Base-by-base conservation (phyloP, 2,113 vertebrate genomes). In the human (Homo sapiens) region DNA sequence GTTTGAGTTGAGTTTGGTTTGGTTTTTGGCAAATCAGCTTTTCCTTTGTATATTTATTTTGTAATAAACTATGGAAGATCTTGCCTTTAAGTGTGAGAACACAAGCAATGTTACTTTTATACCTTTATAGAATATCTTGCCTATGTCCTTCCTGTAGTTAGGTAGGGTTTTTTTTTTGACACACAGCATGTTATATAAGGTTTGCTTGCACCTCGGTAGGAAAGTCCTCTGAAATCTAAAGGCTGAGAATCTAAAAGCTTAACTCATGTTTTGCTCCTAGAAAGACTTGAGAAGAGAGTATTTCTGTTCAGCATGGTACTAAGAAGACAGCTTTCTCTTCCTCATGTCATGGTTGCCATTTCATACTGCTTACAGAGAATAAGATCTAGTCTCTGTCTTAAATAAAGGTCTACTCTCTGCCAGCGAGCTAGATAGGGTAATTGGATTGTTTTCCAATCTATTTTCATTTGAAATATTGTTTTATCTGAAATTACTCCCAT, bases 141-240 rank as follows among this genome's bases (percentile, higher is more conserved):
- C 45, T 93, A 14, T 82, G 35, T 90, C 79, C 48, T 76, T 92
- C 93, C 22, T 80, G 8, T 73, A 61, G 50, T 84, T 73, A 64
- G n/a, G 17, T 94, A 20, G 70, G 7, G 4, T 20, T 52, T 55
- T 55, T 52, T 55, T 89, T 93, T 64, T 64, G 5, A 35, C 18
- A 57, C 13, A 32, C 10, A 78, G 30, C 72, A 43, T 32, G 43
- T 76, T 93, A 43, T 38, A 9, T 84, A 92, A 96, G 64, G 82
- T 95, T 55, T 96, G 57, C 30, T 59, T 94, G 23, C 2, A 76
- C 30, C 8, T 94, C 17, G 81, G 18, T 94, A 38, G 90, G 68
- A 66, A 97, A 86, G 59, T 73, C 10, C 27, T 92, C 88, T 96
- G 70, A 68, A 97, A 92, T 90, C 6, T 75, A 81, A 93, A 90